Evolutionary conservation across 1,140 invertebrate genomes (phyloP).

Genomic region (Augochlora pura): DNA sequence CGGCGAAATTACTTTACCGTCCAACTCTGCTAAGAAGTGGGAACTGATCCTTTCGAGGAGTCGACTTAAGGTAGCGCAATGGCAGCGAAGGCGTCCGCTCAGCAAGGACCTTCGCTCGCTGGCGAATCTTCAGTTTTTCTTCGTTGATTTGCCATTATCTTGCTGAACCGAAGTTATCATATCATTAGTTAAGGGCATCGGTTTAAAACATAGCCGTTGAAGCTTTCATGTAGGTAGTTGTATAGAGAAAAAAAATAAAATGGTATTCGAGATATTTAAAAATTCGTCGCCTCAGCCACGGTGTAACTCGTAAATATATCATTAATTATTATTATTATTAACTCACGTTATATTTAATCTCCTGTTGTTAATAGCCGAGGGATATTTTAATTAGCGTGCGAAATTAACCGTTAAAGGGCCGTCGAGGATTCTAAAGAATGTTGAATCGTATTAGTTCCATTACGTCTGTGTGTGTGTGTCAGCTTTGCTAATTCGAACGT

Average conservation of each 20-base stretch:
- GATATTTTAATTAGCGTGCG: not conserved
- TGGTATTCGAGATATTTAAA: not conserved
- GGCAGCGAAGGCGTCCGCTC: slow-evolving; percentile 65
- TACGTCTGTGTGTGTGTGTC: no score
- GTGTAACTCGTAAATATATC: slow-evolving; percentile 15
- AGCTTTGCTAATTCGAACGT: not conserved
- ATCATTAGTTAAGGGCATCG: slow-evolving; percentile 73
- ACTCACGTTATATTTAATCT: not conserved
- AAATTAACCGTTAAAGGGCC: slow-evolving; percentile 4
- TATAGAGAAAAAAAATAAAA: slow-evolving; percentile 45
- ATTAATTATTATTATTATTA: slow-evolving; percentile 3
- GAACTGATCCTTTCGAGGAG: not conserved
- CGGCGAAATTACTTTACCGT: not conserved
- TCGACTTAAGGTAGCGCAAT: not conserved
- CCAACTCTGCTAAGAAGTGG: not conserved
- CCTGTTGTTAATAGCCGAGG: not conserved
- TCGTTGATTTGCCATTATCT: slow-evolving; percentile 63
- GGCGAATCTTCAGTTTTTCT: slow-evolving; percentile 64
- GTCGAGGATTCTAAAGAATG: not conserved
- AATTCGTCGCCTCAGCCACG: not conserved
- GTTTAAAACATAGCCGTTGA: slow-evolving; percentile 66
- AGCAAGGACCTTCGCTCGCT: slow-evolving; percentile 68
- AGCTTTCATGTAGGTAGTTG: slow-evolving; percentile 67
- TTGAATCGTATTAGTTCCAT: not conserved
- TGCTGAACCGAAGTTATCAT: slow-evolving; percentile 79